These are phyloP conservation scores for Metopolophium dirhodum DNA, from an alignment of 1,140 invertebrate species.

Conservation along the genomic window DNA sequence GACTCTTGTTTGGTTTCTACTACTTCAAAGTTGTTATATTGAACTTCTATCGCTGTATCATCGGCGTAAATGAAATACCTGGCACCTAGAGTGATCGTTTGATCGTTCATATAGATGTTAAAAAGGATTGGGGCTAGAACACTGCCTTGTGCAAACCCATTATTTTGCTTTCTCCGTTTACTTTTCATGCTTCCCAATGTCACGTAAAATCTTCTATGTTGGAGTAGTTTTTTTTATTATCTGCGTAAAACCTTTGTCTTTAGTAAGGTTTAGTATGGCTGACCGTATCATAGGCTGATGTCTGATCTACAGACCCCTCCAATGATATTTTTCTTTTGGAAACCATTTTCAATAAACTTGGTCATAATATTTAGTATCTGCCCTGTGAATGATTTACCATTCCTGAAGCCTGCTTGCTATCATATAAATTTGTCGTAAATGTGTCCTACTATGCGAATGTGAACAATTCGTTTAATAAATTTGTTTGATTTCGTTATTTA, in stretches of 20 bases:
- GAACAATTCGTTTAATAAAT: too few relatives aligned
- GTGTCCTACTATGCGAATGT: too few relatives aligned
- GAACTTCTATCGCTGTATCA: slow-evolving; percentile 58
- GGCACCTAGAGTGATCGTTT: slow-evolving; percentile 31
- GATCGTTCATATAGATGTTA: slow-evolving; percentile 59
- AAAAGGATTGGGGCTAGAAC: slow-evolving; percentile 60
- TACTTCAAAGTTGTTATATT: slow-evolving; percentile 50
- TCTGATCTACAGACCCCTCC: too few relatives aligned
- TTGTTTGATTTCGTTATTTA: too few relatives aligned
- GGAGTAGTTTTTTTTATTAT: slow-evolving; percentile 37
- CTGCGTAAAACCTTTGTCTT: too few relatives aligned
- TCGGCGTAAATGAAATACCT: slow-evolving; percentile 56
- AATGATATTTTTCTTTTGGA: too few relatives aligned
- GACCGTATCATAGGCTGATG: too few relatives aligned
- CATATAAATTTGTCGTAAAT: neutral
- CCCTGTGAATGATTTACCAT: too few relatives aligned
- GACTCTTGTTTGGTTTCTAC: slow-evolving; percentile 17
- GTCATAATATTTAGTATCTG: too few relatives aligned
- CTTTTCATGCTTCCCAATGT: slow-evolving; percentile 44
- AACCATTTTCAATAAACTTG: too few relatives aligned
- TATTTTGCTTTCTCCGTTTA: slow-evolving; percentile 56
- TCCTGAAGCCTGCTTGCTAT: too few relatives aligned
- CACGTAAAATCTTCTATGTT: slow-evolving; percentile 57
- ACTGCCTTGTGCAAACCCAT: slow-evolving; percentile 60
- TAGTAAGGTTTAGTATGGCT: too few relatives aligned